Evolutionary conservation across 1,140 invertebrate species (phyloP).

Genomic region (Aricia agestis): DNA sequence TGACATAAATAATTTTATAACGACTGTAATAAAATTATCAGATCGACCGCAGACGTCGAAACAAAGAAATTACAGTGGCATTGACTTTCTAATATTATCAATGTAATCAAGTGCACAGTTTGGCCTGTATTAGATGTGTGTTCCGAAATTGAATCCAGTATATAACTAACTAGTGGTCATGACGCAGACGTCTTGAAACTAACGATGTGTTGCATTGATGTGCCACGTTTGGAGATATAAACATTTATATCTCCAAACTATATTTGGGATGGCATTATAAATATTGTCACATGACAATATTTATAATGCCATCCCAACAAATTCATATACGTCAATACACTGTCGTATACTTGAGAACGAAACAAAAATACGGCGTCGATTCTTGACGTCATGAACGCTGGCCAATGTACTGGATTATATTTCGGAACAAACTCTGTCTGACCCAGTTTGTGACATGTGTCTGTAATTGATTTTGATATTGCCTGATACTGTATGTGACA

Average conservation of each 20-base stretch:
- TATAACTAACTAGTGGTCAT: too few relatives aligned
- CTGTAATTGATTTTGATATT: slow-evolving; percentile 15
- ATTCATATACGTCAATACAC: too few relatives aligned
- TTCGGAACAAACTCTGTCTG: slow-evolving; percentile 1
- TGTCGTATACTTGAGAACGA: too few relatives aligned
- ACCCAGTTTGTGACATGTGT: slow-evolving; percentile 17
- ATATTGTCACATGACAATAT: too few relatives aligned
- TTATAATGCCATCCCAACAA: too few relatives aligned
- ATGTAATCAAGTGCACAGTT: slow-evolving; percentile 23
- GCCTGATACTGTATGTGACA: slow-evolving; percentile 11
- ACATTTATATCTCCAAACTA: too few relatives aligned
- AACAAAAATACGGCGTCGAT: too few relatives aligned
- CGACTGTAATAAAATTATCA: slow-evolving; percentile 26
- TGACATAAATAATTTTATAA: slow-evolving; percentile 16
- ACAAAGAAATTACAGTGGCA: slow-evolving; percentile 34
- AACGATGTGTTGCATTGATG: too few relatives aligned
- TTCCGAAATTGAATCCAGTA: slow-evolving; percentile 1
- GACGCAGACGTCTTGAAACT: too few relatives aligned
- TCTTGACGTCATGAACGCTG: too few relatives aligned
- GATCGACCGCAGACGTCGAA: slow-evolving; percentile 31
- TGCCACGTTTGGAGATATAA: too few relatives aligned
- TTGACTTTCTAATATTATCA: slow-evolving; percentile 48
- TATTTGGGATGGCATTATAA: too few relatives aligned
- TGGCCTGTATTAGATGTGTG: slow-evolving; percentile 7
- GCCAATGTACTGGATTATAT: background rate